These are phyloP conservation scores for Drosophila bocki DNA, from an alignment of 1,140 invertebrate genomes.

Conservation along the genomic window DNA sequence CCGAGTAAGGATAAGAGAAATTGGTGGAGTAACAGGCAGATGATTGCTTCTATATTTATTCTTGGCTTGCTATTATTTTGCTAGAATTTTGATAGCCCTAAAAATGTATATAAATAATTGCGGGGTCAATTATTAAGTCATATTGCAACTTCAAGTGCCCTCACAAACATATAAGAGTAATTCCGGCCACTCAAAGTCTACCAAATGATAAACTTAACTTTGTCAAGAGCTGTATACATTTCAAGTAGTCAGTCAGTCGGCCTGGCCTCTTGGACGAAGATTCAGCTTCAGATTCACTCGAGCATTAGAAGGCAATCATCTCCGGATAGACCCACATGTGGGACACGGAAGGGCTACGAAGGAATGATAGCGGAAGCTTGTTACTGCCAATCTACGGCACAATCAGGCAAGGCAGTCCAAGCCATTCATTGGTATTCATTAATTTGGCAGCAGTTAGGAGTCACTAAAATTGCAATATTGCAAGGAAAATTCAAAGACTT, in stretches of 20 bases:
- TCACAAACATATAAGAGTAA: constrained; percentile 17
- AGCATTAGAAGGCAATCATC: constrained; percentile 43
- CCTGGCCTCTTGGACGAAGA: constrained; percentile 31
- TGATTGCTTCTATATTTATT: background rate
- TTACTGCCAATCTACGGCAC: constrained; percentile 28
- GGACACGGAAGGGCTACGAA: background rate
- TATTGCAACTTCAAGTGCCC: background rate
- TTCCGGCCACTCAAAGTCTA: constrained; percentile 26
- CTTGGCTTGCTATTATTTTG: background rate
- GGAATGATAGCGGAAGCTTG: constrained; percentile 39
- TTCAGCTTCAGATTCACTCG: constrained; percentile 36
- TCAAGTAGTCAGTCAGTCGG: constrained; percentile 21
- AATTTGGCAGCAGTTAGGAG: constrained; percentile 57
- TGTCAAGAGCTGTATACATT: constrained; percentile 22
- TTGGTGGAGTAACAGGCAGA: background rate
- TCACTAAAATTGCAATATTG: constrained; percentile 57
- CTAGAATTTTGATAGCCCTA: background rate
- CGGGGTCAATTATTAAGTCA: background rate
- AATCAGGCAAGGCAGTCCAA: constrained; percentile 18
- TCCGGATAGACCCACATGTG: constrained; percentile 1
- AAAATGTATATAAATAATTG: background rate
- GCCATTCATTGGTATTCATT: constrained; percentile 61
- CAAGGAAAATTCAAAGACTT: constrained; percentile 23
- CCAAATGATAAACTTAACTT: constrained; percentile 10
- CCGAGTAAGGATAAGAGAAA: background rate